These are phyloP conservation scores for Dioctria rufipes DNA, from an alignment of 2,888 invertebrate species.

Conservation along the genomic window DNA sequence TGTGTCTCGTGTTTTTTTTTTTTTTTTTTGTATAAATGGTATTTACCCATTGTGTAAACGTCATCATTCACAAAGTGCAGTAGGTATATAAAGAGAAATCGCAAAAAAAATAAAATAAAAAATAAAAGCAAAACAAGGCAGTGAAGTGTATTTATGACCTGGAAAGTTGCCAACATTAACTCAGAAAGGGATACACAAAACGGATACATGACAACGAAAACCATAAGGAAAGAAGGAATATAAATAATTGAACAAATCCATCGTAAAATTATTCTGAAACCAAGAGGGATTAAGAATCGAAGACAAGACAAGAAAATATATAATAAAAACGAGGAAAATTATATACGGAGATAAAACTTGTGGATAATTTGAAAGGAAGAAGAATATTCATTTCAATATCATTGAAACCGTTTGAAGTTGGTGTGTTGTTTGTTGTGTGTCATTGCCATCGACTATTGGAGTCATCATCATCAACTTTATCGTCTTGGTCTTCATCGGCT, in stretches of 20 bases:
- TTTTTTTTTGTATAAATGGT: conserved; percentile 5
- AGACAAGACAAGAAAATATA: conserved; percentile 12
- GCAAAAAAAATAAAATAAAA: conserved; percentile 23
- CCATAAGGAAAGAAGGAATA: conserved; percentile 4
- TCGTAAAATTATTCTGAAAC: background rate
- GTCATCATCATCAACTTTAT: too few relatives aligned
- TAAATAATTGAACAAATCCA: conserved; percentile 24
- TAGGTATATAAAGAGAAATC: background rate
- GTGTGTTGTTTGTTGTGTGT: background rate
- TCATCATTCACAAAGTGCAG: conserved; percentile 9
- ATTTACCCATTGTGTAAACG: conserved; percentile 42
- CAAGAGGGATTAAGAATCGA: background rate
- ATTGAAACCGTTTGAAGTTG: background rate
- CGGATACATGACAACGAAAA: background rate
- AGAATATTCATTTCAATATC: conserved; percentile 33
- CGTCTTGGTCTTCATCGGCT: background rate
- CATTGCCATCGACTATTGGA: background rate
- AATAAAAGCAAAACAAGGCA: background rate
- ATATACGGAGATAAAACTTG: conserved; percentile 36
- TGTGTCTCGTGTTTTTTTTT: background rate
- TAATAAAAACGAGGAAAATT: conserved; percentile 11
- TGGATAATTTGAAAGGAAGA: conserved; percentile 25
- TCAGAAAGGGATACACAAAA: conserved; percentile 21
- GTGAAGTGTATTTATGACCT: conserved; percentile 49
- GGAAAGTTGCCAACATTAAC: conserved; percentile 41